phyloP scores from a whole-genome alignment of 2,113 vertebrate species.

The Syngnathus typhle region DNA sequence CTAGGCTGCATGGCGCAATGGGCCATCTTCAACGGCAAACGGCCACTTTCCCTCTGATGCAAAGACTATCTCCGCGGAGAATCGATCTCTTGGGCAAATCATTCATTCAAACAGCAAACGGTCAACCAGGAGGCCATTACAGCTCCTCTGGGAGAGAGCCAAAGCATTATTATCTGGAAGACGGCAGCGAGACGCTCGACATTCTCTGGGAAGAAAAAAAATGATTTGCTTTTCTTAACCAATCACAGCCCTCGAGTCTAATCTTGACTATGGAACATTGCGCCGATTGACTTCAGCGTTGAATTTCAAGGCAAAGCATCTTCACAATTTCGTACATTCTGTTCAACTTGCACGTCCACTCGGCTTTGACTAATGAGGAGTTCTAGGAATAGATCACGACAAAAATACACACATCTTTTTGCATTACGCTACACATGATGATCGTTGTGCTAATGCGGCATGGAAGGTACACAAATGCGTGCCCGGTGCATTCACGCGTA shows the following conservation, averaged over 20 bases:
- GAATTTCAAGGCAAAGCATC: not conserved
- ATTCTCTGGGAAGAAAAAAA: conserved; percentile 2
- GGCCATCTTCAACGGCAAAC: conserved; percentile 4
- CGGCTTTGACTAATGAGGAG: conserved; percentile 12
- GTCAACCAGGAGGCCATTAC: conserved; percentile 18
- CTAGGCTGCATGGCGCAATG: conserved; percentile 13
- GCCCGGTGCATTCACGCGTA: not conserved
- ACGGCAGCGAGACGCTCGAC: not conserved
- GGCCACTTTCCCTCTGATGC: conserved; percentile 1
- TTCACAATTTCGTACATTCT: not conserved
- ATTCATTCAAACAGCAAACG: conserved; percentile 20
- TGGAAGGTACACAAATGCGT: conserved; percentile 2
- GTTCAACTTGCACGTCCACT: conserved; percentile 17
- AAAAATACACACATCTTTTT: not conserved
- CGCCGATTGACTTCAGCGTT: conserved; percentile 8
- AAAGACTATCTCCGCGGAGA: conserved; percentile 10
- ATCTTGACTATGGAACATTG: not conserved
- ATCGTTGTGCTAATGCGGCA: conserved; percentile 1
- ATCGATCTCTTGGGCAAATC: conserved; percentile 14
- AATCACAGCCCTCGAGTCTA: conserved; percentile 8
- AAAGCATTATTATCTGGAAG: conserved; percentile 24
- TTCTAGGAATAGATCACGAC: not conserved
- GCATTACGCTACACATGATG: not conserved
- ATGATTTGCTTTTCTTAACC: conserved; percentile 5
- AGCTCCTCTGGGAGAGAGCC: conserved; percentile 11